phyloP scores from a whole-genome alignment of 1,140 invertebrate genomes.

The Heliconius hermathena region DNA sequence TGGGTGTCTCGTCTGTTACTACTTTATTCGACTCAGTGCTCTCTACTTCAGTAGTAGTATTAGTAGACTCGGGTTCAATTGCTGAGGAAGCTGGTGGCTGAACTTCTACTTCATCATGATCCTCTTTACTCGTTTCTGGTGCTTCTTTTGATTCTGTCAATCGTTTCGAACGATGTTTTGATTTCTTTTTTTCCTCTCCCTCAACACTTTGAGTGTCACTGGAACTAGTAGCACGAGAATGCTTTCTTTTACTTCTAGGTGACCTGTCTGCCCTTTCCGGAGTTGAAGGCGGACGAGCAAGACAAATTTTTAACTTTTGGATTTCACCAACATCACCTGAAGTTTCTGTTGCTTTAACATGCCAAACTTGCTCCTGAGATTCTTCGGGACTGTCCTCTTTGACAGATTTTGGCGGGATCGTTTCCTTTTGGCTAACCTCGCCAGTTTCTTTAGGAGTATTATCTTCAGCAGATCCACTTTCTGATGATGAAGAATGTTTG shows the following conservation, averaged over 20 bases:
- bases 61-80: slow-evolving; percentile 27
- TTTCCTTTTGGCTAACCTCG: slow-evolving; percentile 48
- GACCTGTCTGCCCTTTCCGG: slow-evolving; percentile 71
- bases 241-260: slow-evolving; percentile 74
- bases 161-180: slow-evolving; percentile 61
- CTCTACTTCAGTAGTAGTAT: slow-evolving; percentile 17
- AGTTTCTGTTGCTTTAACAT: slow-evolving; percentile 66
- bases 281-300: slow-evolving; percentile 71
- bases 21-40: slow-evolving; percentile 39
- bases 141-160: slow-evolving; percentile 60
- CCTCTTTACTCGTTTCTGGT: slow-evolving; percentile 57
- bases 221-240: slow-evolving; percentile 69
- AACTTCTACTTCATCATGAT: slow-evolving; percentile 42
- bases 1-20: slow-evolving; percentile 49
- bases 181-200: slow-evolving; percentile 68
- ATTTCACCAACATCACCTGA: slow-evolving; percentile 68
- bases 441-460: slow-evolving; percentile 44
- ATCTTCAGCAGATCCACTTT: slow-evolving; percentile 69
- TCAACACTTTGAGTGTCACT: slow-evolving; percentile 69
- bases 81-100: slow-evolving; percentile 11
- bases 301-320: slow-evolving; percentile 74
- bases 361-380: slow-evolving; percentile 71
- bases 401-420: slow-evolving; percentile 47
- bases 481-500: slow-evolving; percentile 68
- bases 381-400: slow-evolving; percentile 67